Conservation (phyloP, 2,797 vertebrate species). For the Enteromius thamalakanensis region DNA sequence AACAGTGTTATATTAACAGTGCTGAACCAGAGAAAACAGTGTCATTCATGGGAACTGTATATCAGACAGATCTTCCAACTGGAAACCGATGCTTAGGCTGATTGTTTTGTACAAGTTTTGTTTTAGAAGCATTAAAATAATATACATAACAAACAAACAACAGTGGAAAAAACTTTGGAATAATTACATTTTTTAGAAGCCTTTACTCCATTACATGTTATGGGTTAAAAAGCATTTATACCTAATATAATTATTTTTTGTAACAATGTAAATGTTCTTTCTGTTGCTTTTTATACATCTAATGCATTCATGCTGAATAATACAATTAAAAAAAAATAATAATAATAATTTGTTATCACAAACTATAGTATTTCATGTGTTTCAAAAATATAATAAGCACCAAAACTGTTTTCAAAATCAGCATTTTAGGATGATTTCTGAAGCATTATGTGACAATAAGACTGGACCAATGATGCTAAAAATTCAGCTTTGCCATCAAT, state of each 20-base stretch:
- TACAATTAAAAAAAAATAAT: too few relatives aligned
- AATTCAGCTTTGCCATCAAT: not conserved
- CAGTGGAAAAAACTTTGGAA: not conserved
- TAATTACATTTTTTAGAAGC: not conserved
- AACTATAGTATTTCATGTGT: not conserved
- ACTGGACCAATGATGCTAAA: not conserved
- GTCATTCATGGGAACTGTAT: conserved; percentile 18
- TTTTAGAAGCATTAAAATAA: not conserved
- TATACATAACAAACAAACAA: not conserved
- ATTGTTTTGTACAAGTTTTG: not conserved
- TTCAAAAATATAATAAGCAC: not conserved
- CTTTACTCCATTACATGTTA: not conserved
- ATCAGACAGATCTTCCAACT: not conserved
- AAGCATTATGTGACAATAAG: not conserved
- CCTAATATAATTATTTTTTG: not conserved
- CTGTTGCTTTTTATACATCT: not conserved
- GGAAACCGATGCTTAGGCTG: not conserved
- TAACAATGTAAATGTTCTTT: not conserved
- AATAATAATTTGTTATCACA: too few relatives aligned
- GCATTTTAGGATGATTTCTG: not conserved
- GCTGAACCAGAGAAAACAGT: not conserved
- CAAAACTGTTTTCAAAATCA: not conserved
- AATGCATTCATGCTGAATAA: not conserved
- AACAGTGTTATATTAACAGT: conserved; percentile 45
- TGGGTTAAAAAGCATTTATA: not conserved